These are phyloP conservation scores for Rambutsinella grinnellia DNA, from an alignment of 2,888 invertebrate genomes.

Conservation along the genomic window DNA sequence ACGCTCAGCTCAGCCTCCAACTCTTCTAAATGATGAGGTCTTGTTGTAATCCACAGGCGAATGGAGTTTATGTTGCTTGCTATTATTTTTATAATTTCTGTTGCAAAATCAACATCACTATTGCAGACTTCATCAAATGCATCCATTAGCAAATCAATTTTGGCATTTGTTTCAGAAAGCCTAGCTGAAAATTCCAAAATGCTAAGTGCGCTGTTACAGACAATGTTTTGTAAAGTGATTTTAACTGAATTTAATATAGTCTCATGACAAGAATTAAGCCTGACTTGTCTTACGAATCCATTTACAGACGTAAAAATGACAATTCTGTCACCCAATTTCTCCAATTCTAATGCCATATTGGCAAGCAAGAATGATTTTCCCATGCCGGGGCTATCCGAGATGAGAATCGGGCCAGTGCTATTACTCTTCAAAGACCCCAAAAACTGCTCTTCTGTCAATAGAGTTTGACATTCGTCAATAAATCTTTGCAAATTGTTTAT, in stretches of 20 bases:
- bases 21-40: not conserved
- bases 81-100: not conserved
- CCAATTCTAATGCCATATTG: not conserved
- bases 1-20: not conserved
- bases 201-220: not conserved
- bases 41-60: not conserved
- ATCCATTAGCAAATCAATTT: not conserved
- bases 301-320: not conserved
- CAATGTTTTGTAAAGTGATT: too few relatives aligned
- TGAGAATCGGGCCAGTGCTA: not conserved
- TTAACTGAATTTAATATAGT: not conserved
- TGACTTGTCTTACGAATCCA: not conserved
- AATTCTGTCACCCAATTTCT: not conserved
- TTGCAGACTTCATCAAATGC: slow-evolving; percentile 7
- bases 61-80: not conserved
- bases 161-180: not conserved
- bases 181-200: not conserved
- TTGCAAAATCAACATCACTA: not conserved
- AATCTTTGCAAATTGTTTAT: not conserved
- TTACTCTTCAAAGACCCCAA: not conserved
- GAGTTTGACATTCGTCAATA: not conserved
- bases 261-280: not conserved
- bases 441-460: not conserved
- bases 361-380: slow-evolving; percentile 9
- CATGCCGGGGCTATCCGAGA: slow-evolving; percentile 9